These are phyloP conservation scores for Polydrusus pterygomalis DNA, from an alignment of 2,888 invertebrate species.

Conservation along the genomic window DNA sequence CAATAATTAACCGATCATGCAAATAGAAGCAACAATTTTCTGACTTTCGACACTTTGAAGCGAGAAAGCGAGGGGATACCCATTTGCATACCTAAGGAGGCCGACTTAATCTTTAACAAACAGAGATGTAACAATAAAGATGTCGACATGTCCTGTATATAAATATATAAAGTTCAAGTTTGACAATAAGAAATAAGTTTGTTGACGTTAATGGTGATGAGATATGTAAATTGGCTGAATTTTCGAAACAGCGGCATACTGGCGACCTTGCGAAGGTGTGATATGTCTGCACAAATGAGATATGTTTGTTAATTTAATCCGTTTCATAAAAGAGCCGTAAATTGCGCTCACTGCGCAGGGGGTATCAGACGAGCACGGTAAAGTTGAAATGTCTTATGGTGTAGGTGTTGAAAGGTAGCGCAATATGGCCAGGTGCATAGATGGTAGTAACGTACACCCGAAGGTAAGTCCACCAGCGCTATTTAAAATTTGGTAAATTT, in stretches of 20 bases:
- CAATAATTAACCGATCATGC: conserved; percentile 1
- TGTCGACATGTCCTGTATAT: conserved; percentile 41
- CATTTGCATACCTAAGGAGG: conserved; percentile 50
- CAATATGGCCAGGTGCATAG: conserved; percentile 43
- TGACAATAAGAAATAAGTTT: conserved; percentile 48
- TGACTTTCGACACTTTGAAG: conserved; percentile 7
- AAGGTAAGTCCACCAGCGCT: conserved; percentile 37
- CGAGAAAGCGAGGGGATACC: conserved; percentile 25
- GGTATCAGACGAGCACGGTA: conserved; percentile 47
- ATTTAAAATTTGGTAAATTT: too few species aligned
- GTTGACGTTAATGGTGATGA: conserved; percentile 63
- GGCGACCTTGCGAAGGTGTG: conserved; percentile 59
- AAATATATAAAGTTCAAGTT: conserved; percentile 54
- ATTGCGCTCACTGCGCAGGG: conserved; percentile 57
- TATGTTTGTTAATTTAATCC: conserved; percentile 63
- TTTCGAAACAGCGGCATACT: conserved; percentile 57
- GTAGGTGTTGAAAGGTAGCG: conserved; percentile 59
- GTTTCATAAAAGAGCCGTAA: conserved; percentile 61
- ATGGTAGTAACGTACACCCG: conserved; percentile 32
- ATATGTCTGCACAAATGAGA: conserved; percentile 61
- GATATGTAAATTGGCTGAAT: conserved; percentile 62
- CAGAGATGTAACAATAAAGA: conserved; percentile 54
- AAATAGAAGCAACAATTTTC: conserved; percentile 11
- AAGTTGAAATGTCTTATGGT: conserved; percentile 54
- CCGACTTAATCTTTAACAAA: conserved; percentile 52